Base-by-base conservation (phyloP, 2,113 vertebrate species). In the Sorex araneus region DNA sequence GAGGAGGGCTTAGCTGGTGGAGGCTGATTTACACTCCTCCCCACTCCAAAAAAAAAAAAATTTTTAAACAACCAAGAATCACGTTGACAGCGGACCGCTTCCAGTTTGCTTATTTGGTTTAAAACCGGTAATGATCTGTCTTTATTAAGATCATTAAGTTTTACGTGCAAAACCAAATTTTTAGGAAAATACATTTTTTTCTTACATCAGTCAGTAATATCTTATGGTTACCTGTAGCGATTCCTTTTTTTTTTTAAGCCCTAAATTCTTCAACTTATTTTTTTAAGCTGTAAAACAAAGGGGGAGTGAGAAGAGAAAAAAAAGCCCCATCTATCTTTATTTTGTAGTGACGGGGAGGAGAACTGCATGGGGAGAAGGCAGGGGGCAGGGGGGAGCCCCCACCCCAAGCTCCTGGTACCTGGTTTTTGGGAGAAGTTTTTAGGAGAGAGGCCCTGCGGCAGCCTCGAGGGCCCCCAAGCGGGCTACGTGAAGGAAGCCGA, bases 111-210 rank as follows among this genome's bases (percentile, higher is more conserved):
- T 86, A 94, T 92, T 89, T 78, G 73, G 96, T 95, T 94, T 10
- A 89, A 96, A 97, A 95, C 87, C 27, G 34, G 93, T 90, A 96
- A 97, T 92, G 94, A 97, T 81, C 92, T 95, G 91, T 95, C 95
- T 97, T 95, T 95, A 97, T 94, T 96, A 97, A 97, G 78, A 94
- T 93, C 94, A 97, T 96, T 74, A 97, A 97, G 96, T 97, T 98
- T 98, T 97, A 98, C 95, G 97, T 54, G 84, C 82, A 64, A 97
- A 98, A 97, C 96, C 91, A 86, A 97, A 97, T 98, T 97, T 98
- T 97, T 95, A 85, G 2, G 40, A 77, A 92, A 96, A 94, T 93
- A 92, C 28, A 66, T 94, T n/a, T n/a, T 93, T 96, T 95, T 95
- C 96, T 83, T 94, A 94, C 94, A 91, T 91, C 91, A 96, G 94